These are phyloP conservation scores for Botia almorhae DNA, from an alignment of 2,797 vertebrate genomes.

Conservation along the genomic window DNA sequence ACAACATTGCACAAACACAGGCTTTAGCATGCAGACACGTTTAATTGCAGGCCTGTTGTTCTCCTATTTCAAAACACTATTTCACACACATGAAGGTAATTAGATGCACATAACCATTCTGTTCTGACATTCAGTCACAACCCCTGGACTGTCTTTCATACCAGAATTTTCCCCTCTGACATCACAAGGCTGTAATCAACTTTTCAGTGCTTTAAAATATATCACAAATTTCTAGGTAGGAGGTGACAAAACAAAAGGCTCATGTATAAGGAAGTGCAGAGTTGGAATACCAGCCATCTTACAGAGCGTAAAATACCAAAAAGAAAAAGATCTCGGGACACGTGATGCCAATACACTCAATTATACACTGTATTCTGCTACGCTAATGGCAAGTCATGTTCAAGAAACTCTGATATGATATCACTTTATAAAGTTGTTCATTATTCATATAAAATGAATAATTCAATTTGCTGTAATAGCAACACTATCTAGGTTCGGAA, in stretches of 20 bases:
- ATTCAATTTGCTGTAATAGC: constrained; percentile 28
- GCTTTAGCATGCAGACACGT: constrained; percentile 68
- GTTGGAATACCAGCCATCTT: constrained; percentile 11
- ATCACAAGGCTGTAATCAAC: constrained; percentile 53
- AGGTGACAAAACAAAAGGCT: constrained; percentile 47
- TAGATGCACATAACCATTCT: constrained; percentile 69
- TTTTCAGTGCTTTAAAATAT: constrained; percentile 39
- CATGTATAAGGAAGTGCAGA: constrained; percentile 34
- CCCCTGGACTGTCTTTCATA: constrained; percentile 31
- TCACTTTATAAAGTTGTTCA: not conserved
- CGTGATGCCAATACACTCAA: not conserved
- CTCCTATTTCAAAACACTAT: constrained; percentile 63
- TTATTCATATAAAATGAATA: constrained; percentile 35
- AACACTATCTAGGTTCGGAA: constrained; percentile 22
- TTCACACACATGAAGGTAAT: constrained; percentile 74
- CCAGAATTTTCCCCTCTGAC: constrained; percentile 23
- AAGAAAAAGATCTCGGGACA: not conserved
- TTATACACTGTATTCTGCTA: constrained; percentile 1
- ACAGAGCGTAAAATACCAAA: constrained; percentile 11
- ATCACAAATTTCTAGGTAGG: constrained; percentile 24
- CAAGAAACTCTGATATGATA: not conserved
- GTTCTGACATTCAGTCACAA: constrained; percentile 61
- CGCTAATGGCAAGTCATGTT: not conserved
- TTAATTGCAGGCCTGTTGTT: constrained; percentile 78
- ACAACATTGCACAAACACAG: constrained; percentile 73